Base-by-base conservation (phyloP, 2,888 invertebrate species). In the Calliphora vomitoria region DNA sequence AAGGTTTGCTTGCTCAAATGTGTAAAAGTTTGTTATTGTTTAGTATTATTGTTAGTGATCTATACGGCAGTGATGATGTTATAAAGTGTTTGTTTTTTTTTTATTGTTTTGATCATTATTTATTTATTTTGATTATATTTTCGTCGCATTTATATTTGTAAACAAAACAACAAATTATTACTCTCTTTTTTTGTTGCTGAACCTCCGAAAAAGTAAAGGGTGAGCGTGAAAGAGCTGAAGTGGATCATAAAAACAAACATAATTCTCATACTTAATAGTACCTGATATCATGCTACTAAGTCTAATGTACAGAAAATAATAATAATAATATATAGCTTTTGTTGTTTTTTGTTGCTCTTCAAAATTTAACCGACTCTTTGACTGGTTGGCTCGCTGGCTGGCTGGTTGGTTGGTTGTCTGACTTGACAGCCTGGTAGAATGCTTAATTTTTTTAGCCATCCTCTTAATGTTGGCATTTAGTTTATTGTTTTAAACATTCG, bases 401-500 rank as follows among this genome's bases (percentile, higher is more conserved):
- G 58, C 71, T 50, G 47, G 25, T 25, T 66, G 8, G 25, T 25
- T 66, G 8, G 15, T 31, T 69, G 50, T 3, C 50, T 44, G 15
- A 44, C 20, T 47, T 55, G 55, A 55, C 55, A 31, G 60, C 8
- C 62, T 62, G 62, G 1, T 69, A 69, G 31, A 69, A 69, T 69
- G 35, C 50, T 31, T 18, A 53, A 20, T 18, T 62, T 76, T 25
- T 35, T 55, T n/a, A n/a, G 47, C 60, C 78, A 85, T 81, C 68
- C 82, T 79, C 64, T 79, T 47, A 85, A 79, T 79, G 62, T 38
- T 82, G 78, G 78, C 58, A 69, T 82, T 82, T 78, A 78, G 78
- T 78, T 85, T 55, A 80, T 58, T 74, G 72, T 69, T 82, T 64
- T 44, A 47, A 85, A 74, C 74, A 85, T 82, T 87, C 74, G 62